These are phyloP conservation scores for Malacosoma neustria DNA, from an alignment of 2,888 invertebrate species.

Conservation along the genomic window DNA sequence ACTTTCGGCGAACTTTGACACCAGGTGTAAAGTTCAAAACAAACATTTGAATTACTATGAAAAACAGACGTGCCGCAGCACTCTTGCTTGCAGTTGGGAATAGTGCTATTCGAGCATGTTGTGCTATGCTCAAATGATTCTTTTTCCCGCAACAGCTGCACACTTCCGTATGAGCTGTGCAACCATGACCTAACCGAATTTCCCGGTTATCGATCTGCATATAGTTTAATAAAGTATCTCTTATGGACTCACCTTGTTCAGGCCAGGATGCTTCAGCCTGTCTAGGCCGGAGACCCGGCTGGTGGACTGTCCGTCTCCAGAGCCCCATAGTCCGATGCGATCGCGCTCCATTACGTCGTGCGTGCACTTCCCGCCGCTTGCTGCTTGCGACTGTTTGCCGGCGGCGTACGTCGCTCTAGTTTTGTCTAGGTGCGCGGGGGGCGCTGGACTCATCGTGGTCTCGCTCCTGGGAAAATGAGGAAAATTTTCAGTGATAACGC, in stretches of 20 bases:
- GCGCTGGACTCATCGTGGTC: slow-evolving; percentile 59
- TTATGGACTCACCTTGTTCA: slow-evolving; percentile 77
- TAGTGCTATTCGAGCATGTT: slow-evolving; percentile 1
- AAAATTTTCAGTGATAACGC: slow-evolving; percentile 57
- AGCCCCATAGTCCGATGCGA: slow-evolving; percentile 77
- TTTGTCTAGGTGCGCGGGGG: slow-evolving; percentile 59
- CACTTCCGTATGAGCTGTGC: slow-evolving; percentile 33
- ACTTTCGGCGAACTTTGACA: slow-evolving; percentile 35
- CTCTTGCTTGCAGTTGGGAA: slow-evolving; percentile 1
- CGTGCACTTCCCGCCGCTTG: slow-evolving; percentile 42
- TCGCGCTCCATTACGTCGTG: slow-evolving; percentile 71
- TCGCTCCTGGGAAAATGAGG: slow-evolving; percentile 70
- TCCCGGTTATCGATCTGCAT: slow-evolving; percentile 19
- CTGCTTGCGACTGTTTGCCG: slow-evolving; percentile 48
- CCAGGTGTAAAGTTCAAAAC: slow-evolving; percentile 33
- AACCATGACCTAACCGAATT: slow-evolving; percentile 49
- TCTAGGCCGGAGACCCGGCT: slow-evolving; percentile 78
- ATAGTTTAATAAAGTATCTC: neutral
- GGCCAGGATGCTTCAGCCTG: slow-evolving; percentile 78
- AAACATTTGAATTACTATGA: slow-evolving; percentile 34
- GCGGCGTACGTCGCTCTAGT: slow-evolving; percentile 30
- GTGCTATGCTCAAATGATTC: slow-evolving; percentile 8
- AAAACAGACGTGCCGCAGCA: neutral
- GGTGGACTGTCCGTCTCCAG: slow-evolving; percentile 72
- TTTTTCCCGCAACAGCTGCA: slow-evolving; percentile 16